These are phyloP conservation scores for Calypte anna DNA, from an alignment of 2,113 vertebrate species.

Conservation along the genomic window DNA sequence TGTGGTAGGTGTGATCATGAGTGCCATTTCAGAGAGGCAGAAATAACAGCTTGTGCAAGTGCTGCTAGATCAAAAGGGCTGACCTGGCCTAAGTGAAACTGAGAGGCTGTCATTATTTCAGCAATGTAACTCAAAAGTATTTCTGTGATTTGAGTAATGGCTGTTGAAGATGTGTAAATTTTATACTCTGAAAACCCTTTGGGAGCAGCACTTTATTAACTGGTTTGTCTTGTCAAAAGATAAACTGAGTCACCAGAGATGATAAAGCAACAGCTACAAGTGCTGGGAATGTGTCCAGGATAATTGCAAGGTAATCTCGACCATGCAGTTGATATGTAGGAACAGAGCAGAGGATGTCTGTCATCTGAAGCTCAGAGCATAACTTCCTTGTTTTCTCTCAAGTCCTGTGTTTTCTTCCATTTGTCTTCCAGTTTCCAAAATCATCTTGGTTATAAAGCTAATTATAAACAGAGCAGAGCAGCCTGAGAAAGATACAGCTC, in stretches of 20 bases:
- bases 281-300: neutral
- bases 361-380: neutral
- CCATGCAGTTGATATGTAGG: neutral
- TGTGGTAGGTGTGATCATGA: neutral
- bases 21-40: neutral
- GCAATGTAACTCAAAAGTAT: neutral
- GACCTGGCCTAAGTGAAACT: neutral
- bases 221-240: neutral
- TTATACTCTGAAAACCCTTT: neutral
- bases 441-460: neutral
- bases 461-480: neutral
- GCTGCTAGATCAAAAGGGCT: neutral
- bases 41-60: neutral
- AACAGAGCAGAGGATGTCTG: neutral
- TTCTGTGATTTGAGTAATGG: neutral
- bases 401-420: neutral
- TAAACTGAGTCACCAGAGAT: neutral
- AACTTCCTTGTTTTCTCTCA: neutral
- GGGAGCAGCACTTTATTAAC: neutral
- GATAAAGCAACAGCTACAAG: fast-evolving
- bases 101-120: neutral
- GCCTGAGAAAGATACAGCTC: neutral
- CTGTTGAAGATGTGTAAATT: neutral
- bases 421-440: neutral
- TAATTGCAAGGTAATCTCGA: neutral